Conservation (phyloP, 2,113 vertebrate genomes). For the Petrocephalus microphthalmus region DNA sequence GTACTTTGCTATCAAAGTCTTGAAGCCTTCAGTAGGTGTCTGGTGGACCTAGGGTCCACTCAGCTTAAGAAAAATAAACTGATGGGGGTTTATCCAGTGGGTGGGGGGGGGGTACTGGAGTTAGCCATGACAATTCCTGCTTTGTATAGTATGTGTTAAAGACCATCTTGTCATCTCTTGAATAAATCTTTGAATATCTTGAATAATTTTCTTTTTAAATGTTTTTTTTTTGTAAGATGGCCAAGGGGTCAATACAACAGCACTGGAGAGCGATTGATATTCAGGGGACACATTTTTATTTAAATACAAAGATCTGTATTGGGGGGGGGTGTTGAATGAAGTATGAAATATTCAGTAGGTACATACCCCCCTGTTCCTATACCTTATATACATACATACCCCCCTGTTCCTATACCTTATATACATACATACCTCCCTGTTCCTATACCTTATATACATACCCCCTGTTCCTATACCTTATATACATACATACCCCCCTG, state of each 20-base stretch:
- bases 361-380: neutral
- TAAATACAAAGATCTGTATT: neutral
- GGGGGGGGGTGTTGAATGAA: neutral
- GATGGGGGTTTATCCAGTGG: neutral
- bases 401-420: no score
- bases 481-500: no score
- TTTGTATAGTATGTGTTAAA: constrained; percentile 31
- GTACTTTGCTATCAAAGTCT: neutral
- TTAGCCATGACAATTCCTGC: constrained; percentile 1
- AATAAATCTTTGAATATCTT: constrained; percentile 37
- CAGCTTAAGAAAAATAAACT: neutral
- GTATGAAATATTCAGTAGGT: neutral
- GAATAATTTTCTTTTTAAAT: constrained; percentile 21
- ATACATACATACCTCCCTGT: no score
- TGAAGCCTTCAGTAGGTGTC: neutral
- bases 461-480: no score
- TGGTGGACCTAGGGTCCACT: neutral
- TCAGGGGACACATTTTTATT: neutral
- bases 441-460: no score
- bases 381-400: no score
- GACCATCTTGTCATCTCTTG: constrained; percentile 36
- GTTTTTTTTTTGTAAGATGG: neutral
- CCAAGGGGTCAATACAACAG: neutral
- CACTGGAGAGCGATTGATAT: neutral
- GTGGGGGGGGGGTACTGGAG: neutral